These are phyloP conservation scores for Chionis minor DNA, from an alignment of 2,113 vertebrate genomes.

Conservation along the genomic window DNA sequence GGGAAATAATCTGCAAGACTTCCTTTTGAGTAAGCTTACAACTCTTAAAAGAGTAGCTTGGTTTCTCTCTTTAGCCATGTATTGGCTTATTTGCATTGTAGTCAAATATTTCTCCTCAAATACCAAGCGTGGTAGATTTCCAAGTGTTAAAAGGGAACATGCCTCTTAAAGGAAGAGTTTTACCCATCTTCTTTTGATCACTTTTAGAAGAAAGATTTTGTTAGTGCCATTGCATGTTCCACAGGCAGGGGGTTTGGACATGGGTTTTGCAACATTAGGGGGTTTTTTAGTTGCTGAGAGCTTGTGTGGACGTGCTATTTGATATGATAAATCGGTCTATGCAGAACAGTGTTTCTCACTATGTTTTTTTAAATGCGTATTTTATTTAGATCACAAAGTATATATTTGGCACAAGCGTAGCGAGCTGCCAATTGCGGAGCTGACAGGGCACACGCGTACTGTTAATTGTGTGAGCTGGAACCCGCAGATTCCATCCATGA, in stretches of 20 bases:
- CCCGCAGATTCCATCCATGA: conserved; percentile 89
- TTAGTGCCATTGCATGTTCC: fast-evolving
- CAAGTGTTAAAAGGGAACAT: not conserved
- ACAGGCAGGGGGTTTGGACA: fast-evolving
- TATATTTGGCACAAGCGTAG: conserved; percentile 98
- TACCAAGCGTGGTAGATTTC: not conserved
- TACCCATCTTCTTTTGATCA: fast-evolving
- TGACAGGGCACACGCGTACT: conserved; percentile 94
- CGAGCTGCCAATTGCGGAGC: conserved; percentile 94
- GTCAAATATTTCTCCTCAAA: not conserved
- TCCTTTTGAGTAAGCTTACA: not conserved
- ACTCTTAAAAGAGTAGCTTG: not conserved
- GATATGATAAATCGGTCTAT: fast-evolving
- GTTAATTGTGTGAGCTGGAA: conserved; percentile 99
- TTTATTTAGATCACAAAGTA: conserved; percentile 90
- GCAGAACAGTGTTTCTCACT: not conserved
- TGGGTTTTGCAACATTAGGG: not conserved
- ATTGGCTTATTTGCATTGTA: not conserved
- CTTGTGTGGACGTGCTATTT: not conserved
- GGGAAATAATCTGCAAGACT: not conserved
- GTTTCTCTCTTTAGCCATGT: not conserved
- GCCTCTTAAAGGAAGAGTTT: not conserved
- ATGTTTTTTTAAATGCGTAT: not conserved
- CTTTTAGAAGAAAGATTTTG: not conserved
- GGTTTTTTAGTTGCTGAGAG: not conserved